Percentiles rank a stretch among this genome's conserved stretches.
Conservation (phyloP, 2,113 vertebrate genomes). For the Peucedramus taeniatus region DNA sequence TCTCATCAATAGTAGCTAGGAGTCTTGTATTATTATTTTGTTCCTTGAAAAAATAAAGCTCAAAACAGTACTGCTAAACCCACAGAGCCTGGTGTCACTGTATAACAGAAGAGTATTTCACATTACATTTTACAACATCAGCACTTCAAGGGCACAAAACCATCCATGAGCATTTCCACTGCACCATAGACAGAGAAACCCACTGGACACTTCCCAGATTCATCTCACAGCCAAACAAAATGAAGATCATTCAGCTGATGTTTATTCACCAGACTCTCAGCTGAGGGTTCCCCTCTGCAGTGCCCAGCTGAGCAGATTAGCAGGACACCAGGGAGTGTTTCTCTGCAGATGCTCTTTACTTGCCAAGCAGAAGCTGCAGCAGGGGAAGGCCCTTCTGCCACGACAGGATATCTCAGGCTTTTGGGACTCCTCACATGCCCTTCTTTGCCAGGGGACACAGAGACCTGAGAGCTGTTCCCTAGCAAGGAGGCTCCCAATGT, state of each 20-base stretch:
- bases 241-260: background rate
- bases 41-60: background rate
- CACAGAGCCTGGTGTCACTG: background rate
- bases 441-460: background rate
- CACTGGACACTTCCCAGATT: background rate
- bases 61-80: background rate
- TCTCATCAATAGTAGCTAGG: background rate
- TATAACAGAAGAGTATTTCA: background rate
- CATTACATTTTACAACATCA: background rate
- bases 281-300: background rate
- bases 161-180: background rate
- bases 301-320: background rate
- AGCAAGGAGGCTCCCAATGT: background rate
- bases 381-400: background rate
- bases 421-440: fast-evolving
- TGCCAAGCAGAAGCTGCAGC: background rate
- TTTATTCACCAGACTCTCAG: background rate
- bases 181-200: background rate
- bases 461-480: fast-evolving
- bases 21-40: background rate
- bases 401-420: fast-evolving
- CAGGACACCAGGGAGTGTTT: background rate
- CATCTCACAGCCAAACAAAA: background rate
- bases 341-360: background rate
- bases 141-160: background rate